Percentiles rank a stretch among this genome's conserved stretches.
Evolutionary conservation across 92 coral and sea anemone species (phyloP).

Genomic region (Phenganax marumi): DNA sequence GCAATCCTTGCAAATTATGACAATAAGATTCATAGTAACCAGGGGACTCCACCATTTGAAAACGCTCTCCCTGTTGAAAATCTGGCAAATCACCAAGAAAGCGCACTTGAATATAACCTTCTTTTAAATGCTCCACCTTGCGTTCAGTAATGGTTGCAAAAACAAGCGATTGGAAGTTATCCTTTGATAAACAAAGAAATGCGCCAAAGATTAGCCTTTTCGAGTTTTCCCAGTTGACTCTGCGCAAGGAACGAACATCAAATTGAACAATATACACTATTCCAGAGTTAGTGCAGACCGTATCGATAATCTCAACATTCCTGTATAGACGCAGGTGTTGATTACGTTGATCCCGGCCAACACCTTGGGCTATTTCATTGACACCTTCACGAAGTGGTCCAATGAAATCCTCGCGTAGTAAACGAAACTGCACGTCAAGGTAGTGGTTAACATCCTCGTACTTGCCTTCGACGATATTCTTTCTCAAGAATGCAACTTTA

Average conservation of each 20-base stretch:
- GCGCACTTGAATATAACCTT: conserved; percentile 71
- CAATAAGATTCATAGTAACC: conserved; percentile 87
- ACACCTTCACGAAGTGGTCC: conserved; percentile 86
- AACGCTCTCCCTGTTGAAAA: conserved; percentile 32
- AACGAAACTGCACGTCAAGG: conserved; percentile 85
- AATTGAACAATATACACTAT: conserved; percentile 65
- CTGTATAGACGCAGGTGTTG: conserved; percentile 73
- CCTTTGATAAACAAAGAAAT: conserved; percentile 79
- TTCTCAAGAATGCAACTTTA: conserved; percentile 65
- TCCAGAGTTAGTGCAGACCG: conserved; percentile 68
- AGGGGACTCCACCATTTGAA: conserved; percentile 81
- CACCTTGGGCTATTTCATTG: conserved; percentile 58
- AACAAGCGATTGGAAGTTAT: conserved; percentile 66
- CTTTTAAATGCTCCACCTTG: conserved; percentile 61
- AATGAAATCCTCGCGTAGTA: conserved; percentile 79
- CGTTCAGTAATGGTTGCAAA: conserved; percentile 89
- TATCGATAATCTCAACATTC: conserved; percentile 49
- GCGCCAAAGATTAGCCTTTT: conserved; percentile 80
- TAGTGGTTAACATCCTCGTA: conserved; percentile 76
- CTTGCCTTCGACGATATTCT: conserved; percentile 58
- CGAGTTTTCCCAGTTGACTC: conserved; percentile 75
- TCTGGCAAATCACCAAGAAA: conserved; percentile 60
- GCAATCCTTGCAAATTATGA: conserved; percentile 67
- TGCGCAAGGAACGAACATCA: conserved; percentile 46
- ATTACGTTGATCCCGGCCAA: conserved; percentile 57